Percentiles rank a stretch among this genome's conserved stretches.
Evolutionary conservation across 2,113 vertebrate species (phyloP).

Genomic region (Nothobranchius kuhntae): DNA sequence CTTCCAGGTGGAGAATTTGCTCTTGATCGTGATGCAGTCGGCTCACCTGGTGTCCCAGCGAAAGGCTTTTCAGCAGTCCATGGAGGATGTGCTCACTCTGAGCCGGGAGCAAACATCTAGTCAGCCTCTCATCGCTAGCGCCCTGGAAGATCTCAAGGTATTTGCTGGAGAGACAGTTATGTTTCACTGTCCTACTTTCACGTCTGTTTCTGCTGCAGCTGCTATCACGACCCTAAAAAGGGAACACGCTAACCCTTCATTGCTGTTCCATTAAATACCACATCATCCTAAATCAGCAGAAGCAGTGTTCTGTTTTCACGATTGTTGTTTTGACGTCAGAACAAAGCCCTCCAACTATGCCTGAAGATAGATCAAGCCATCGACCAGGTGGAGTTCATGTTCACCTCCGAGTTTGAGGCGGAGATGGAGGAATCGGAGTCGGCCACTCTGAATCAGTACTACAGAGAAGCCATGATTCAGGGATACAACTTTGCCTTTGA

Average conservation of each 20-base stretch:
- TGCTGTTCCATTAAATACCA: background rate
- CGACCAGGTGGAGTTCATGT: constrained; percentile 93
- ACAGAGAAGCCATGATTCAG: constrained; percentile 97
- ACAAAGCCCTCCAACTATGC: constrained; percentile 92
- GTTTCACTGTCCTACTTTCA: constrained; percentile 37
- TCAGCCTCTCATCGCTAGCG: constrained; percentile 90
- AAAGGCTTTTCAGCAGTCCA: constrained; percentile 91
- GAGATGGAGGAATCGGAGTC: constrained; percentile 94
- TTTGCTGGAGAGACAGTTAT: constrained; percentile 13
- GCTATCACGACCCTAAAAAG: background rate
- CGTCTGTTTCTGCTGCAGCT: constrained; percentile 6
- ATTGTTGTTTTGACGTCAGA: constrained; percentile 68
- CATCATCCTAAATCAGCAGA: too few species aligned
- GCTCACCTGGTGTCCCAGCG: constrained; percentile 89
- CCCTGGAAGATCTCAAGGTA: constrained; percentile 96
- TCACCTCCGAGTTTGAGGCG: constrained; percentile 90
- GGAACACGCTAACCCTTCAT: constrained; percentile 1
- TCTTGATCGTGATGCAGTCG: constrained; percentile 94
- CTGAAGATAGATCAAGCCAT: constrained; percentile 92
- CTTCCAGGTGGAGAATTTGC: constrained; percentile 88
- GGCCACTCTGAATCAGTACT: constrained; percentile 92
- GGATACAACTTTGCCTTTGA: constrained; percentile 98
- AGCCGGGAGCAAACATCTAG: constrained; percentile 95
- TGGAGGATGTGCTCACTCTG: constrained; percentile 87
- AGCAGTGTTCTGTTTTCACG: too few species aligned